Percentiles rank a stretch among this genome's conserved stretches.
Evolutionary conservation across 2,113 vertebrate genomes (phyloP).

Genomic region (Acanthisitta chloris): DNA sequence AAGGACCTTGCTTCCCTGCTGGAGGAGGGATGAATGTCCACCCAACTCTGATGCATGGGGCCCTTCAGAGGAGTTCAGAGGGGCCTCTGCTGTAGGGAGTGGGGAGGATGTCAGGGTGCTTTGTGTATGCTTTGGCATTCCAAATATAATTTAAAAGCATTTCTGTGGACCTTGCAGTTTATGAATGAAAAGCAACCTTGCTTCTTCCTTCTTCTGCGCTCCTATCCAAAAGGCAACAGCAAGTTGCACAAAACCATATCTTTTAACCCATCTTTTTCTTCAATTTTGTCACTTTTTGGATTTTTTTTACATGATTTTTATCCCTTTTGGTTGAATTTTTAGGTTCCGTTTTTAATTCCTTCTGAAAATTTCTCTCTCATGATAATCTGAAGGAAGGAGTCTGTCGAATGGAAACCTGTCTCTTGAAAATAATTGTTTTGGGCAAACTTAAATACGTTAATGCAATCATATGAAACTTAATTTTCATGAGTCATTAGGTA

Average conservation of each 20-base stretch:
- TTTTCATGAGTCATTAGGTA: not conserved
- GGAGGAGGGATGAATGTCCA: not conserved
- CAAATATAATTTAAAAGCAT: not conserved
- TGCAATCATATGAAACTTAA: not conserved
- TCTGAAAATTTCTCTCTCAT: not conserved
- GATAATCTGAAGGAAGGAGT: not conserved
- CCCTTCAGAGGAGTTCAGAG: not conserved
- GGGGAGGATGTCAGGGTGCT: not conserved
- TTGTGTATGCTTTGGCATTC: not conserved
- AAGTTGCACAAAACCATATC: not conserved
- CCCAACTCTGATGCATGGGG: accelerated
- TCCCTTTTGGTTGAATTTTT: not conserved
- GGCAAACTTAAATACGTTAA: not conserved
- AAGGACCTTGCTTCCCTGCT: not conserved
- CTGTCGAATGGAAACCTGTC: not conserved
- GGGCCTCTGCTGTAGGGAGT: accelerated
- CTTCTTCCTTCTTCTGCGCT: not conserved
- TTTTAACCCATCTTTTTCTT: not conserved
- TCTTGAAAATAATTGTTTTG: not conserved
- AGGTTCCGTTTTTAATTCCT: not conserved
- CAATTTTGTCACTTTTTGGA: accelerated
- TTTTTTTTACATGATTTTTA: not conserved
- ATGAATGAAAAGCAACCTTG: not conserved
- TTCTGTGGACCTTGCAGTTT: not conserved
- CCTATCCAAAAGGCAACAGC: not conserved